These are phyloP conservation scores for Noctilio leporinus DNA, from an alignment of 2,113 vertebrate species.

Conservation along the genomic window DNA sequence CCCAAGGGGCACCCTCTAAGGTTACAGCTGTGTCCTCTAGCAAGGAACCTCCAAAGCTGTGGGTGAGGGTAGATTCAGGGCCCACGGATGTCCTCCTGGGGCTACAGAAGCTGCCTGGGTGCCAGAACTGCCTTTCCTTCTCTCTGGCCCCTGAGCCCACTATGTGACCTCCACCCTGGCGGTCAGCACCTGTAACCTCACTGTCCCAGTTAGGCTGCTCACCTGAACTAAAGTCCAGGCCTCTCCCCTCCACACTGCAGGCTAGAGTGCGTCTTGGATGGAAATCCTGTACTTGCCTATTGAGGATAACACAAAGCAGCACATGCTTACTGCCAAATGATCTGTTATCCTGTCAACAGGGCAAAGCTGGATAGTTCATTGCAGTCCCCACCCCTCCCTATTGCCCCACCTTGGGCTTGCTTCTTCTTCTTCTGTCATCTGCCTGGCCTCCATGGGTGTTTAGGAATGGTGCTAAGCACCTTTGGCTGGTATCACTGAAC, in stretches of 20 bases:
- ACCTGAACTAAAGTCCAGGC: not conserved
- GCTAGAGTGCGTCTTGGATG: not conserved
- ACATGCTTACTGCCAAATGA: not conserved
- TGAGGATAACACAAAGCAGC: not conserved
- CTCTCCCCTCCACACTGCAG: accelerated
- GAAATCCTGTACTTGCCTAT: not conserved
- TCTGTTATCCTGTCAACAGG: not conserved
- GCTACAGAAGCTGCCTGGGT: not conserved
- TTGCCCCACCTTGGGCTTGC: not conserved
- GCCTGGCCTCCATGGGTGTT: not conserved
- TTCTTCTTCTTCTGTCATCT: not conserved
- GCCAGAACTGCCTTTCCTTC: not conserved
- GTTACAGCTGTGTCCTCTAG: not conserved
- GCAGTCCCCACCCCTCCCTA: not conserved
- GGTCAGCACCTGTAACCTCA: not conserved
- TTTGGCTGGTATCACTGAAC: not conserved
- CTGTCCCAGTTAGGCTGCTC: not conserved
- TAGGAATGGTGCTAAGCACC: not conserved
- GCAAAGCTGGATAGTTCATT: not conserved
- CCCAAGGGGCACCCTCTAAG: not conserved
- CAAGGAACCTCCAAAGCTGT: conserved; percentile 17
- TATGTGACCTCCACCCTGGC: not conserved
- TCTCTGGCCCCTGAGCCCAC: not conserved
- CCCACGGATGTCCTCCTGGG: not conserved
- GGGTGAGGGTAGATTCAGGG: not conserved